Base-by-base conservation (phyloP, 2,888 invertebrate genomes). In the Drosophila helvetica region DNA sequence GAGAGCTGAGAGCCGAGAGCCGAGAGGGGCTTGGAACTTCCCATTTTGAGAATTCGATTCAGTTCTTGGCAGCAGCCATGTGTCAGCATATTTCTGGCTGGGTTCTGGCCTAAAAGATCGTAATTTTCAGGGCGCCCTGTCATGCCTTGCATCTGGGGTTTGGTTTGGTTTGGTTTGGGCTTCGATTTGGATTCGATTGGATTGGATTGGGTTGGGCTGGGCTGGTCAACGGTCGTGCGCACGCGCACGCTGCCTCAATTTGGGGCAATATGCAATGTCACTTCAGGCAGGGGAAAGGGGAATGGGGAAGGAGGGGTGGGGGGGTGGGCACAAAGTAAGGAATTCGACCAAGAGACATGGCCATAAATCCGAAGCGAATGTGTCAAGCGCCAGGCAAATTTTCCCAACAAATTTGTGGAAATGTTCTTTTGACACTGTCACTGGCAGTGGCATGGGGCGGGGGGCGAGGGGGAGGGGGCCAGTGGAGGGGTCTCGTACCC, bases 371-470 rank as follows among this genome's bases (percentile, higher is more conserved):
- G 67, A 58, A 57, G 60, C 68, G 48, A 74, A 79, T 79, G 77
- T 87, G 82, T 87, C 87, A 68, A 59, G 66, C 65, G 68, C 46
- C 54, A 74, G 79, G 76, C 76, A 66, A 85, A 77, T 81, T 85
- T 81, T 81, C 75, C 46, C 76, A 77, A 66, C 67, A 75, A 59
- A 71, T 68, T 62, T 62, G 75, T 75, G 78, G 76, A 69, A 83
- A 78, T 77, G 86, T 80, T 86, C 86, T 78, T 79, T 79, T 80
- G 86, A 80, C 86, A 80, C 80, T 78, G 80, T 54, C 78, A 52
- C 51, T 61, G 54, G 59, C 50, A 10, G 33, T 52, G 4, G 9
- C n/a, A 19, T n/a, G 9, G 3, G n/a, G 25, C 38, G n/a, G 19
- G 10, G 7, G 7, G n/a, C n/a, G 1, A 7, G 25, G 25, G 7